Percentiles rank a stretch among this genome's conserved stretches.
Evolutionary conservation across 1,140 invertebrate genomes (phyloP).

Genomic region (Lepidostoma basale): DNA sequence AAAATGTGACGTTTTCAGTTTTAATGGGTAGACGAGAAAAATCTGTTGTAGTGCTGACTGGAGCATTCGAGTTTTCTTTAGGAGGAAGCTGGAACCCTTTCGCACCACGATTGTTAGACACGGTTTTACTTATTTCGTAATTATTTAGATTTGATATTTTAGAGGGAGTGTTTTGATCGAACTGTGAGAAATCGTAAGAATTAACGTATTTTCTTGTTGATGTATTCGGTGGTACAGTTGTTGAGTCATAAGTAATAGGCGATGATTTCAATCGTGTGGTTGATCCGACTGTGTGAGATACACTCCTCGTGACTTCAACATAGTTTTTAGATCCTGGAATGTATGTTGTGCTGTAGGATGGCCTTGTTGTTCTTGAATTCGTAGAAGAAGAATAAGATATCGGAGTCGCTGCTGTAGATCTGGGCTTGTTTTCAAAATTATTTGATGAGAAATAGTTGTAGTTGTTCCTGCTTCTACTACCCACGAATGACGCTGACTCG

Average conservation of each 20-base stretch:
- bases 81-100: constrained; percentile 2
- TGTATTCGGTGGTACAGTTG: neutral
- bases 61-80: constrained; percentile 14
- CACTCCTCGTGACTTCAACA: constrained; percentile 42
- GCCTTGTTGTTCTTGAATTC: constrained; percentile 53
- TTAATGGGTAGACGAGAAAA: constrained; percentile 23
- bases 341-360: constrained; percentile 42
- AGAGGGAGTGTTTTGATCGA: constrained; percentile 37
- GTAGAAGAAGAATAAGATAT: constrained; percentile 16
- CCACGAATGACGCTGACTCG: constrained; percentile 75
- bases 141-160: neutral
- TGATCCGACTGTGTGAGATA: constrained; percentile 34
- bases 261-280: constrained; percentile 8
- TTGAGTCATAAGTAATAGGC: neutral
- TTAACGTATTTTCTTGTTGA: neutral
- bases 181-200: constrained; percentile 35
- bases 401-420: constrained; percentile 26
- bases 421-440: constrained; percentile 27
- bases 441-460: constrained; percentile 32
- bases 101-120: neutral
- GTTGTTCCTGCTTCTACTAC: constrained; percentile 57
- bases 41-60: constrained; percentile 16
- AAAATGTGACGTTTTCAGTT: constrained; percentile 27
- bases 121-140: neutral
- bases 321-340: constrained; percentile 43